Conservation (phyloP, 2,888 invertebrate genomes). For the Aethes cnicana region DNA sequence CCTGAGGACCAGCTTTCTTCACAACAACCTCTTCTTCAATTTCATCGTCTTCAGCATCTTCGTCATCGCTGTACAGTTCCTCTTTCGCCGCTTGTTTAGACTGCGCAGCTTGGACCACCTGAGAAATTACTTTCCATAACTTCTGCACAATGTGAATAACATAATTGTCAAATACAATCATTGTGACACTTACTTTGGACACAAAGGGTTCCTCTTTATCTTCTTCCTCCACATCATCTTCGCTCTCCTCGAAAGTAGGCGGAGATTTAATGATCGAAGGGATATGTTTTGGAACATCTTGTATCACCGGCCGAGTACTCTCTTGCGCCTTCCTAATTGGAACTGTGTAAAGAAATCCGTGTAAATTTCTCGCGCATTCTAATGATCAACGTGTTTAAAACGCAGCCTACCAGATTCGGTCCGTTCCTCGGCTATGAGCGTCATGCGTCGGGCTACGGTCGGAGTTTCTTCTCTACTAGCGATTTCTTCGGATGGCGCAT, state of each 20-base stretch:
- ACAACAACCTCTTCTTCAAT: constrained; percentile 59
- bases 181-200: constrained; percentile 17
- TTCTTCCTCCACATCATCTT: constrained; percentile 52
- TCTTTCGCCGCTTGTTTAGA: constrained; percentile 47
- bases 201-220: constrained; percentile 32
- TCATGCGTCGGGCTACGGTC: constrained; percentile 66
- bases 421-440: constrained; percentile 61
- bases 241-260: constrained; percentile 46
- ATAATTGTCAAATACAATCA: neutral
- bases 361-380: constrained; percentile 29
- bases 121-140: constrained; percentile 33
- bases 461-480: constrained; percentile 60
- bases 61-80: constrained; percentile 68
- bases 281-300: constrained; percentile 42
- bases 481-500: constrained; percentile 54
- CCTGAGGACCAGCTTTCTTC: constrained; percentile 42
- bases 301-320: constrained; percentile 39
- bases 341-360: constrained; percentile 35
- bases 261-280: constrained; percentile 43
- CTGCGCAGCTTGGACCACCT: constrained; percentile 42
- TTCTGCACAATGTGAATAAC: neutral
- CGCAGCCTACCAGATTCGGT: constrained; percentile 43
- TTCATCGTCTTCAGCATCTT: constrained; percentile 56
- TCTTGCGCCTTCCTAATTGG: constrained; percentile 42
- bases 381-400: constrained; percentile 34